Conservation (phyloP, 2,113 vertebrate genomes). For the Cyrtonyx montezumae region DNA sequence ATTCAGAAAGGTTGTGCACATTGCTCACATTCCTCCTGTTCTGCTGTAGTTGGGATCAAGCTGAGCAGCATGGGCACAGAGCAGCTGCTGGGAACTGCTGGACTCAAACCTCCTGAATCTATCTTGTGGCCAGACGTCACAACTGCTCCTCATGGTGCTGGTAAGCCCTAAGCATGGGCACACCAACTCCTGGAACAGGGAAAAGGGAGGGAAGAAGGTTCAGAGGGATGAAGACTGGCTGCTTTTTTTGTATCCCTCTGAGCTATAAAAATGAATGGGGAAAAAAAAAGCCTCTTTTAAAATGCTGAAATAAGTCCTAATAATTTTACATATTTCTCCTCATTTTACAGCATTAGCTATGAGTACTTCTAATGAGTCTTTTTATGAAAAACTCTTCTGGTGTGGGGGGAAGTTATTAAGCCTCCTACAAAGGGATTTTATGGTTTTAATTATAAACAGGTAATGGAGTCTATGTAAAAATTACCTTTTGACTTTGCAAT, state of each 20-base stretch:
- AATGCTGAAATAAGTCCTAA: slow-evolving; percentile 6
- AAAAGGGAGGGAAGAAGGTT: not conserved
- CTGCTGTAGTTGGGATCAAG: not conserved
- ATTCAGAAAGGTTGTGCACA: not conserved
- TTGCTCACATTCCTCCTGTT: fast-evolving
- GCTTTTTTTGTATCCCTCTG: not conserved
- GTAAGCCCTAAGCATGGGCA: not conserved
- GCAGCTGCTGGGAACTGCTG: fast-evolving
- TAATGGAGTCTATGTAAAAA: slow-evolving; percentile 64
- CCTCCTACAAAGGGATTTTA: slow-evolving; percentile 64
- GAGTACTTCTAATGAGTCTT: slow-evolving; percentile 64
- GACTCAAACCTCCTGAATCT: no score
- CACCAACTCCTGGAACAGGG: not conserved
- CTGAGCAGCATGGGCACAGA: fast-evolving
- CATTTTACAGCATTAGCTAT: slow-evolving; percentile 58
- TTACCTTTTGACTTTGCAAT: slow-evolving; percentile 65
- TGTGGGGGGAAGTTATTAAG: slow-evolving; percentile 59
- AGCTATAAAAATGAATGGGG: not conserved
- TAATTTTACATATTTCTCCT: slow-evolving; percentile 50
- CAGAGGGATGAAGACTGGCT: not conserved
- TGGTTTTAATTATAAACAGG: slow-evolving; percentile 77
- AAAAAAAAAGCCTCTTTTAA: not conserved
- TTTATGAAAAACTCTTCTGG: slow-evolving; percentile 63
- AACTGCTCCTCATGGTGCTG: not conserved
- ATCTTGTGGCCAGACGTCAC: not conserved